A percentile compares a stretch with the other conserved stretches of the same genome.
Conservation (phyloP, 2,797 vertebrate genomes). For the Pseudopleuronectes americanus region DNA sequence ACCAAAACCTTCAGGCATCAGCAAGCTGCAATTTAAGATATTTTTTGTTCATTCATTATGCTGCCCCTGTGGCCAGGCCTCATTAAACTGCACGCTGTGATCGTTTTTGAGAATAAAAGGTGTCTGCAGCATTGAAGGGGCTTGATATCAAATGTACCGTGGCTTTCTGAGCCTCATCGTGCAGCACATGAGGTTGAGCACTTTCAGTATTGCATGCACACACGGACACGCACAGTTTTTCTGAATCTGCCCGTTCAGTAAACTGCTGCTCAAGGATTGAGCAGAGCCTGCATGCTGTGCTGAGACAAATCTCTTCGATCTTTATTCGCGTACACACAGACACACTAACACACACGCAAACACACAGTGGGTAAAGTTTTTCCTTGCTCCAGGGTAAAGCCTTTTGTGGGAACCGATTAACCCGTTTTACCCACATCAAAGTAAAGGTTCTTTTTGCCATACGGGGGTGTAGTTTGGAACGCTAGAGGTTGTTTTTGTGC, state of each 20-base stretch:
- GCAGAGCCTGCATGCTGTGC: constrained; percentile 40
- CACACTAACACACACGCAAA: constrained; percentile 11
- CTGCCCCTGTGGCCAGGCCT: not conserved
- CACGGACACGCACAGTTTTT: constrained; percentile 9
- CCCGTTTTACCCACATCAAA: constrained; percentile 59
- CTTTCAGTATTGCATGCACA: constrained; percentile 19
- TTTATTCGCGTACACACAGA: constrained; percentile 23
- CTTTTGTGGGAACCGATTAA: constrained; percentile 61
- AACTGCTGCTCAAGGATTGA: constrained; percentile 55
- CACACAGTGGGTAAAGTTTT: constrained; percentile 40
- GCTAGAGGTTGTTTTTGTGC: constrained; percentile 44
- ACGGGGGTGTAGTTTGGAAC: constrained; percentile 23
- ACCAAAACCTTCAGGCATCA: no score
- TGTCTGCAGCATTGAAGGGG: constrained; percentile 21
- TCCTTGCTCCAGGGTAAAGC: constrained; percentile 45
- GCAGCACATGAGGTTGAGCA: constrained; percentile 25
- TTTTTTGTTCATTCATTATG: constrained; percentile 12
- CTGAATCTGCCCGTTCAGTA: constrained; percentile 40
- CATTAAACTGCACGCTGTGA: constrained; percentile 39
- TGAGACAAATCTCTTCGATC: constrained; percentile 57
- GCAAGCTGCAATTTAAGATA: constrained; percentile 12
- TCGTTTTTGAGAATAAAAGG: constrained; percentile 38
- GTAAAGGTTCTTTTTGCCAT: constrained; percentile 53
- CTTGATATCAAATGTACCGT: constrained; percentile 29
- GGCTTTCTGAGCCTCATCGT: constrained; percentile 38